Evolutionary conservation across 1,140 invertebrate species (phyloP), one percentile per base, ranked within the genome.

Genomic region (Temnothorax longispinosus): DNA sequence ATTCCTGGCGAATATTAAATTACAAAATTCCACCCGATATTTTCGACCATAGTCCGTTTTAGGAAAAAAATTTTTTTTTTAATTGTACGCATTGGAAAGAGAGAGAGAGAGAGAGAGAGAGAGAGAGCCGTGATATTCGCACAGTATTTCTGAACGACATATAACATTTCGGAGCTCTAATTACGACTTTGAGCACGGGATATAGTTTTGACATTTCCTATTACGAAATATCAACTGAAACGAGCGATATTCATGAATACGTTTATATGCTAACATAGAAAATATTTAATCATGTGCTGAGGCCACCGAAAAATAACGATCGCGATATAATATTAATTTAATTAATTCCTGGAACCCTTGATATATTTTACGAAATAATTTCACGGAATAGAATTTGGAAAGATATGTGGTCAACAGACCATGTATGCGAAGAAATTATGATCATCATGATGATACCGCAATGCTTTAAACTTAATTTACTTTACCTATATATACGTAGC

Each of bases 1-100:
- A 74, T 74, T 38, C 54, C 3, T 47, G 54, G 18, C 44, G 67
- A 60, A 60, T 74, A 82, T 72, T 74, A 74, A 74, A 74, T 82
- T 60, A 74, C 41, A 56, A 10, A 71, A 60, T 82, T 82, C 41
- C 67, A 58, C 60, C 41, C 54, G 2, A 74, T 60, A 74, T 72
- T 60, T 74, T 15, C 65, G n/a, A 60, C 21, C 18, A 44, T 72
- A 47, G 38, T 65, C 10, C 32, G 60, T 2, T 81, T 8, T 71
- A 21, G 6, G 18, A 7, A 47, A 72, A 74, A 74, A 82, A 35
- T 5, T 0, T 32, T 47, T 67, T 67, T 69, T 65, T 56, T 11
- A 44, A 72, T 58, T 27, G 47, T 2, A 38, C 27, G 21, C 13
- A n/a, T 69, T 7, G 11, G 21, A 52, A 10, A 27, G 27, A 27